phyloP scores from a whole-genome alignment of 2,888 invertebrate species.

The Lacanobia wlatinum region DNA sequence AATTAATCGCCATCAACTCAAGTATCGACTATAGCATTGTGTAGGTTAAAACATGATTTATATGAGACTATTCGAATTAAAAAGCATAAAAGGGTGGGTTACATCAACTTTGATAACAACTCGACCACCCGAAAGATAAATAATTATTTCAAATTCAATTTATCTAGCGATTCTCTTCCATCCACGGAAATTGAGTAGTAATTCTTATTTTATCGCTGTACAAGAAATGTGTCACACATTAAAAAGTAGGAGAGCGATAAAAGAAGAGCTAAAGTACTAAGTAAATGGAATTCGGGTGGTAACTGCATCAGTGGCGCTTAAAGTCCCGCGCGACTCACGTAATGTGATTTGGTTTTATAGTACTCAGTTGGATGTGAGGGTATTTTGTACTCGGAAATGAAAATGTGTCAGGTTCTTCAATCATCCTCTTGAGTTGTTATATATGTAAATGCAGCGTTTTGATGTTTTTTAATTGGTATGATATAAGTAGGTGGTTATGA shows the following conservation, averaged over 20 bases:
- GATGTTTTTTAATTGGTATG: background rate
- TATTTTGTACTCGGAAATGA: constrained; percentile 2
- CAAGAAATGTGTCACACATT: background rate
- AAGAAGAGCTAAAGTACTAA: constrained; percentile 5
- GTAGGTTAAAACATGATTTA: no score
- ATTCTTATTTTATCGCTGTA: background rate
- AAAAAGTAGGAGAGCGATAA: background rate
- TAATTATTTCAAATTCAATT: no score
- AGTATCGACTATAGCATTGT: no score
- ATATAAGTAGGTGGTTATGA: background rate
- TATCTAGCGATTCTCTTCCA: background rate
- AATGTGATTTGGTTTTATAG: constrained; percentile 43
- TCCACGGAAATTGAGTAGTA: background rate
- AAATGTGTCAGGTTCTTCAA: constrained; percentile 5
- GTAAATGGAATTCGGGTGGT: constrained; percentile 12
- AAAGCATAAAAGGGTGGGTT: no score
- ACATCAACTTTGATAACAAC: no score
- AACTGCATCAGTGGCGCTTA: constrained; percentile 40
- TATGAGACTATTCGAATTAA: no score
- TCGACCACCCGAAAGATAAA: no score
- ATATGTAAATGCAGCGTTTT: background rate
- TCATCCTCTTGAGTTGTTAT: background rate
- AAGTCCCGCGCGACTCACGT: constrained; percentile 28
- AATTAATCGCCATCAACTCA: no score
- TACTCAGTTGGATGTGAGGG: constrained; percentile 25